A percentile compares a stretch with the other conserved stretches of the same genome.
These are phyloP conservation scores for Odontesthes bonariensis DNA, from an alignment of 2,113 vertebrate genomes.

Conservation along the genomic window DNA sequence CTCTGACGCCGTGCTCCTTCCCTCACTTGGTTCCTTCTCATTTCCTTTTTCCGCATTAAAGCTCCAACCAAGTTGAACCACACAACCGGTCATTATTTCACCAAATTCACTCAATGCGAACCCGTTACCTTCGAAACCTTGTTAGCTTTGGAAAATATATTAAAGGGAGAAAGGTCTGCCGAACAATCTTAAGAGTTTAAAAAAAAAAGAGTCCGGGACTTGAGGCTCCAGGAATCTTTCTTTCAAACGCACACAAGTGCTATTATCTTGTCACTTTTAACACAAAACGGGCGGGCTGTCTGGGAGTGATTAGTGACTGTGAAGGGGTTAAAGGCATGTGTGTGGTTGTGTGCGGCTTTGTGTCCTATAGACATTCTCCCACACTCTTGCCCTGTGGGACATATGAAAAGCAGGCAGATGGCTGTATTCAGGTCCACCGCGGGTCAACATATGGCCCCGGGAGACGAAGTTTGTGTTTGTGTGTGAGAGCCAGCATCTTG, in stretches of 20 bases:
- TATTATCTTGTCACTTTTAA: slow-evolving; percentile 67
- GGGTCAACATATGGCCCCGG: slow-evolving; percentile 76
- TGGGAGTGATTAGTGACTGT: slow-evolving; percentile 65
- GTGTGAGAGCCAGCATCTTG: slow-evolving; percentile 42
- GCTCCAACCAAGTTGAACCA: background rate
- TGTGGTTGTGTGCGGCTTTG: slow-evolving; percentile 57
- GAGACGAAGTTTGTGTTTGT: slow-evolving; percentile 70
- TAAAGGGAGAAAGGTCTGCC: background rate
- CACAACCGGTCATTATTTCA: background rate
- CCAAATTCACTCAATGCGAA: background rate
- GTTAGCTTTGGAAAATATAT: background rate
- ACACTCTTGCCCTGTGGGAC: slow-evolving; percentile 73
- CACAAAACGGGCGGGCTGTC: slow-evolving; percentile 60
- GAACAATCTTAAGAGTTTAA: background rate
- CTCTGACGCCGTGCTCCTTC: too few species aligned
- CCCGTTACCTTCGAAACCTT: background rate
- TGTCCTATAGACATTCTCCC: slow-evolving; percentile 75
- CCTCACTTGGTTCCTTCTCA: too few species aligned
- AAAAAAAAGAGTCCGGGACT: background rate
- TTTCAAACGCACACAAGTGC: slow-evolving; percentile 15
- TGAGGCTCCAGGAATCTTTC: slow-evolving; percentile 27
- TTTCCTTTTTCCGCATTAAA: background rate
- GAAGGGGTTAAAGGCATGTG: slow-evolving; percentile 67
- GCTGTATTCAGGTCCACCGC: slow-evolving; percentile 75
- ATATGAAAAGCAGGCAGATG: slow-evolving; percentile 75